A percentile compares a stretch with the other conserved stretches of the same genome.
phyloP scores from a whole-genome alignment of 2,888 invertebrate genomes.

The Magallana nippona region DNA sequence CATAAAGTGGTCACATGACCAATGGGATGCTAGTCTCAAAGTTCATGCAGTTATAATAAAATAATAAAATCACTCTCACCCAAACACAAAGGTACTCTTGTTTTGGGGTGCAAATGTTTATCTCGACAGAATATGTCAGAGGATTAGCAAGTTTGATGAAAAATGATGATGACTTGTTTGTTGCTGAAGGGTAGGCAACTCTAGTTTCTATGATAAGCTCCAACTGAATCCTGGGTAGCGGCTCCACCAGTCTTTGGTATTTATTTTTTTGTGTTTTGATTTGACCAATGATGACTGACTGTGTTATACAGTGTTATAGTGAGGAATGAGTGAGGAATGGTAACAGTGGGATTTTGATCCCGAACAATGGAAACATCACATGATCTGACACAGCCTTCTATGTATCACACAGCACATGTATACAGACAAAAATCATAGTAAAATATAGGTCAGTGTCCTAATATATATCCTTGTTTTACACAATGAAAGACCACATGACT shows the following conservation, averaged over 20 bases:
- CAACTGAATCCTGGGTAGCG: not conserved
- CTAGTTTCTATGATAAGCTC: not conserved
- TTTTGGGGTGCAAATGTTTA: not conserved
- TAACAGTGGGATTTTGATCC: not conserved
- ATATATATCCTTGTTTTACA: not conserved
- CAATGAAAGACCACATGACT: not conserved
- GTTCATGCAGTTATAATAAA: not conserved
- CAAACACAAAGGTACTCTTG: not conserved
- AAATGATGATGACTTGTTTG: not conserved
- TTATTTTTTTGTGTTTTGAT: not conserved
- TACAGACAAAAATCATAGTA: not conserved
- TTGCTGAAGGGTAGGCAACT: not conserved
- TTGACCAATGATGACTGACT: not conserved
- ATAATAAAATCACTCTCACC: not conserved
- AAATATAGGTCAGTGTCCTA: not conserved
- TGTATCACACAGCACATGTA: not conserved
- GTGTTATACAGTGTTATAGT: not conserved
- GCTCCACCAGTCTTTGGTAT: not conserved
- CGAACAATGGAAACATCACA: not conserved
- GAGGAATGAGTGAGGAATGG: not conserved
- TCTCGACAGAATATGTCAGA: not conserved
- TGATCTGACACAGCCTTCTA: not conserved
- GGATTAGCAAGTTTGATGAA: not conserved
- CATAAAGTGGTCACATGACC: not conserved
- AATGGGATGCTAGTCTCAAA: not conserved